Conservation (phyloP, 2,113 vertebrate species). For the Protobothrops mucrosquamatus region DNA sequence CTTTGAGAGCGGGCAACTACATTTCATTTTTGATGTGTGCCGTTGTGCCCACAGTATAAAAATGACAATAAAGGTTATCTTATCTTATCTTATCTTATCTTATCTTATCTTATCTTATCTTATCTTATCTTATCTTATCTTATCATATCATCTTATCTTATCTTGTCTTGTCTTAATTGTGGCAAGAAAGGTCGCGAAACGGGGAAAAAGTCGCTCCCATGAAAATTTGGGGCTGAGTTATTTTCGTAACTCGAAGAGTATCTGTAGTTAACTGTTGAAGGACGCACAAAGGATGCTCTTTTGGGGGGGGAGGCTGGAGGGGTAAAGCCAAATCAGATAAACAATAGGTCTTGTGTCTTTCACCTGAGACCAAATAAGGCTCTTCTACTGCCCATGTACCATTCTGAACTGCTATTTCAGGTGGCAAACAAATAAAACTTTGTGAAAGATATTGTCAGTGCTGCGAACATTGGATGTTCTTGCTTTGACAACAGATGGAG, state of each 20-base stretch:
- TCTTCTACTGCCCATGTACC: background rate
- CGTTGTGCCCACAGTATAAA: too few species aligned
- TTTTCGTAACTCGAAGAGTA: background rate
- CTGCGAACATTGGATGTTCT: too few species aligned
- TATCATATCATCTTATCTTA: too few species aligned
- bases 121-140: too few species aligned
- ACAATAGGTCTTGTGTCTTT: background rate
- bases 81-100: too few species aligned
- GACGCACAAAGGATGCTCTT: background rate
- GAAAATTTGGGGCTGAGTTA: background rate
- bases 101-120: too few species aligned
- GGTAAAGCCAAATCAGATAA: background rate
- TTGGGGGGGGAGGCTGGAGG: accelerated
- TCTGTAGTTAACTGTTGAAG: background rate
- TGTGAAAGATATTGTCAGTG: background rate
- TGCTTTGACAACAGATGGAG: too few species aligned
- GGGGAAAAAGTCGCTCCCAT: background rate
- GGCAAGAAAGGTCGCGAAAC: background rate
- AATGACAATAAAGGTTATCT: too few species aligned
- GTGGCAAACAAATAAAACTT: background rate
- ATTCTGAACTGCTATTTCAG: background rate
- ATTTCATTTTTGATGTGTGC: too few species aligned
- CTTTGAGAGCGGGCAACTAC: too few species aligned
- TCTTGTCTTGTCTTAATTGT: too few species aligned
- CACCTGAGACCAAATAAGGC: background rate